These are phyloP conservation scores for Julus scandinavius DNA, from an alignment of 2,888 invertebrate species.

Conservation along the genomic window DNA sequence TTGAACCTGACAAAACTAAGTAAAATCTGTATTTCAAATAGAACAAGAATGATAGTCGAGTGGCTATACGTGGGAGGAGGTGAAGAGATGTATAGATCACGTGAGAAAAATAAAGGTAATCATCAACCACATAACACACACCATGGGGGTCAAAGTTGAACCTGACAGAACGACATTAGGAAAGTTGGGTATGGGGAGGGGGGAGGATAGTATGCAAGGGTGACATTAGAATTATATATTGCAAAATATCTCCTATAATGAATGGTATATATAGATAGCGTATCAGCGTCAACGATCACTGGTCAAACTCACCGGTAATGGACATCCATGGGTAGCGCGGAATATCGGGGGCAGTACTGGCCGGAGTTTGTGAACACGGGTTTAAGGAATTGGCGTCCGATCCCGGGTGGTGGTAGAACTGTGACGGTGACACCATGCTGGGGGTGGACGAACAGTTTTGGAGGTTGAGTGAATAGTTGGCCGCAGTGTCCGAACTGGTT, in stretches of 20 bases:
- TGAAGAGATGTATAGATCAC: background rate
- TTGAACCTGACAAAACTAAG: background rate
- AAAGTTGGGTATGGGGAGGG: background rate
- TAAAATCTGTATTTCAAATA: background rate
- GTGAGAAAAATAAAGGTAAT: background rate
- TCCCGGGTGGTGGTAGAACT: constrained; percentile 82
- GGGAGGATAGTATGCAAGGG: background rate
- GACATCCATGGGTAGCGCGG: constrained; percentile 97
- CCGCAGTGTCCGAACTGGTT: constrained; percentile 59
- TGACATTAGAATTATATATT: background rate
- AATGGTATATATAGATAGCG: background rate
- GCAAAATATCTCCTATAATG: background rate
- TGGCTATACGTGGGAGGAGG: background rate
- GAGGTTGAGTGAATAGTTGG: constrained; percentile 60
- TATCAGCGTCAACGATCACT: background rate
- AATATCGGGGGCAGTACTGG: constrained; percentile 76
- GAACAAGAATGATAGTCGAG: background rate
- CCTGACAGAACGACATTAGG: background rate
- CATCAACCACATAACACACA: background rate
- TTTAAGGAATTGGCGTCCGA: constrained; percentile 81
- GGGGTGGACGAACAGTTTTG: constrained; percentile 67
- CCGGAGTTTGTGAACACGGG: constrained; percentile 78
- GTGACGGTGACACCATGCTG: constrained; percentile 80
- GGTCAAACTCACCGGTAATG: constrained; percentile 83
- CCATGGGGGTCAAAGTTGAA: background rate